phyloP scores from a whole-genome alignment of 2,888 invertebrate species.

The Tipula helvola region DNA sequence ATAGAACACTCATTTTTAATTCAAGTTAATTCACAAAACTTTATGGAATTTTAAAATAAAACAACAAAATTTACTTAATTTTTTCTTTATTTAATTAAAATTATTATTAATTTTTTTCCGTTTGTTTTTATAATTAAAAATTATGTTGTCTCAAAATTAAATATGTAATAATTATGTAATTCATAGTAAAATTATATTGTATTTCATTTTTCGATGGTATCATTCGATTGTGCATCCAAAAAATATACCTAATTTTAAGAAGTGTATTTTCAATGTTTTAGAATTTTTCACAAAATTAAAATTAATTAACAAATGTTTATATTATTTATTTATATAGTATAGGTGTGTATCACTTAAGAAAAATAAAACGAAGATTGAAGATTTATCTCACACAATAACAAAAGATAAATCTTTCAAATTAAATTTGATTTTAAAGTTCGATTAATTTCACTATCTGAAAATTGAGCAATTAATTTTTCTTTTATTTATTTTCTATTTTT shows the following conservation, averaged over 20 bases:
- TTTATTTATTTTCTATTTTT: not conserved
- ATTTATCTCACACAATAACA: not conserved
- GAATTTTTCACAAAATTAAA: not conserved
- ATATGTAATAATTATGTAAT: not conserved
- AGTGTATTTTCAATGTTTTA: not conserved
- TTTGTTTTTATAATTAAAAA: not conserved
- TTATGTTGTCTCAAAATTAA: not conserved
- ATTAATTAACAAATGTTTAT: not conserved
- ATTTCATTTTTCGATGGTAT: not conserved
- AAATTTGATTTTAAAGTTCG: not conserved
- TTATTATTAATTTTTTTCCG: not conserved
- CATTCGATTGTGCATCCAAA: not conserved
- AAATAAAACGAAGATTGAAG: not conserved
- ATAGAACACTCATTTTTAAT: too few species aligned
- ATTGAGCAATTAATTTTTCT: not conserved
- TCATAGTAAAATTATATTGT: not conserved
- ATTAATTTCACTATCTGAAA: not conserved
- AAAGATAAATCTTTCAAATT: not conserved
- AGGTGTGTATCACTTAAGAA: not conserved
- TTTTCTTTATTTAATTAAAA: not conserved
- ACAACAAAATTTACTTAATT: not conserved
- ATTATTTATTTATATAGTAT: not conserved
- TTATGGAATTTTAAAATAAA: not conserved
- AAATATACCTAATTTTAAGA: not conserved
- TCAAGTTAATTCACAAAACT: too few species aligned